A percentile compares a stretch with the other conserved stretches of the same genome.
phyloP scores from a whole-genome alignment of 2,888 invertebrate genomes.

The Petrolisthes cinctipes region DNA sequence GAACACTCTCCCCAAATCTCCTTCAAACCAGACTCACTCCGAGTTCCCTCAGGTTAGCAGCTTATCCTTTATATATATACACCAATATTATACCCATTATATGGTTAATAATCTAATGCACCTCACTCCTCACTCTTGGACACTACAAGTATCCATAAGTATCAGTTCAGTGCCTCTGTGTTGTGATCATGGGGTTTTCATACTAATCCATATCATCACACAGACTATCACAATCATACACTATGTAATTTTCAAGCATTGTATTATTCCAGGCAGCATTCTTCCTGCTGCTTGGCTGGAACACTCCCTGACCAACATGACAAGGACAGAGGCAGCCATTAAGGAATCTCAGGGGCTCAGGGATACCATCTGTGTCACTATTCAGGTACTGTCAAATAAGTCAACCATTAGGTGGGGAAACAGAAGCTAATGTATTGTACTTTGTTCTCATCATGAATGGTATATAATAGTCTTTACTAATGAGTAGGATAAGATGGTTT shows the following conservation, averaged over 20 bases:
- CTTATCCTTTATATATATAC: background rate
- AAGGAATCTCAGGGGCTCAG: constrained; percentile 54
- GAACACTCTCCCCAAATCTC: constrained; percentile 85
- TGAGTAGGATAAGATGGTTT: background rate
- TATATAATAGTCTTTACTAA: background rate
- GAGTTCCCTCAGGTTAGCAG: constrained; percentile 75
- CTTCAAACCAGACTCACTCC: constrained; percentile 84
- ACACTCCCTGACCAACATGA: constrained; percentile 56
- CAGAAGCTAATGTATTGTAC: background rate
- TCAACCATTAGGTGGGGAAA: background rate
- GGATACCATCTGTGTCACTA: constrained; percentile 56
- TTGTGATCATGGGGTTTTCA: no score
- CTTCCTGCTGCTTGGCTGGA: constrained; percentile 55
- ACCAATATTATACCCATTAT: background rate
- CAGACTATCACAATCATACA: no score
- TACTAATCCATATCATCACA: no score
- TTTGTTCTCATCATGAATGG: background rate
- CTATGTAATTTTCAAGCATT: no score
- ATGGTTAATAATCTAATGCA: no score
- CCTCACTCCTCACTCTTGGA: no score
- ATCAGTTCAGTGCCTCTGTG: no score
- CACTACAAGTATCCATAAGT: no score
- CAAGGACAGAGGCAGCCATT: constrained; percentile 38
- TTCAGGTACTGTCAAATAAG: constrained; percentile 38
- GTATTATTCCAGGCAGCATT: constrained; percentile 32